Evolutionary conservation across 2,888 invertebrate species (phyloP).

Genomic region (Ormyrus rosae): DNA sequence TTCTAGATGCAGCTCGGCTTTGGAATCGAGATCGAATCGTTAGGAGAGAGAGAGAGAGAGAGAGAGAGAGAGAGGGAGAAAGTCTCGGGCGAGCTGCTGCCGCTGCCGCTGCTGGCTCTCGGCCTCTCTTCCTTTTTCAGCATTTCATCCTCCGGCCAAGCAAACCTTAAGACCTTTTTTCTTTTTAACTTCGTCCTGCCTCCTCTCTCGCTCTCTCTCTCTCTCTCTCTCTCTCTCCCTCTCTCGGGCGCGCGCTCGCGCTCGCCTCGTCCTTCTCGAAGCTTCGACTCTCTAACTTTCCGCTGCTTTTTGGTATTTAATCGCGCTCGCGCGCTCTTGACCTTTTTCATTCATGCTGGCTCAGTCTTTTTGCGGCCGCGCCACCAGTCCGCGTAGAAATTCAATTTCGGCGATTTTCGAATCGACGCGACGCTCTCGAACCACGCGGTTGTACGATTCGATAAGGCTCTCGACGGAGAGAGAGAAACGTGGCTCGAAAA

Average conservation of each 20-base stretch:
- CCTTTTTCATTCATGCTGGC: not conserved
- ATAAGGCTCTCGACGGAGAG: not conserved
- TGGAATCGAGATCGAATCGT: not conserved
- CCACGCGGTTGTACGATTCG: not conserved
- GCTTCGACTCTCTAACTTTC: constrained; percentile 19
- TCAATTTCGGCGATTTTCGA: no score
- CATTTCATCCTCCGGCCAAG: not conserved
- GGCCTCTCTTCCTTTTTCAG: not conserved
- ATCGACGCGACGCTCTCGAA: not conserved
- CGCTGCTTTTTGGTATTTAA: constrained; percentile 32
- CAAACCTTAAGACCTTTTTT: constrained; percentile 10
- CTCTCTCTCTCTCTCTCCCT: not conserved
- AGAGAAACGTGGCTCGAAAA: not conserved
- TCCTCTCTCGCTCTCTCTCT: not conserved
- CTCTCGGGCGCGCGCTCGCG: no score
- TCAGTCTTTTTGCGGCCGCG: not conserved
- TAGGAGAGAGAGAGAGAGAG: not conserved
- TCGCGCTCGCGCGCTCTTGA: constrained; percentile 7
- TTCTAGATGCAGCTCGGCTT: not conserved
- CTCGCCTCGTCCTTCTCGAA: constrained; percentile 19
- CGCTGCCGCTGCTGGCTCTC: not conserved
- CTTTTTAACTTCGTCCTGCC: not conserved
- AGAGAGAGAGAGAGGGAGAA: constrained; percentile 1
- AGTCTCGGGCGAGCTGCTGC: not conserved
- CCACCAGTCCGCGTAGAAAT: no score